A percentile compares a stretch with the other conserved stretches of the same genome.
Conservation (phyloP, 2,888 invertebrate genomes). For the Marronus borbonicus region DNA sequence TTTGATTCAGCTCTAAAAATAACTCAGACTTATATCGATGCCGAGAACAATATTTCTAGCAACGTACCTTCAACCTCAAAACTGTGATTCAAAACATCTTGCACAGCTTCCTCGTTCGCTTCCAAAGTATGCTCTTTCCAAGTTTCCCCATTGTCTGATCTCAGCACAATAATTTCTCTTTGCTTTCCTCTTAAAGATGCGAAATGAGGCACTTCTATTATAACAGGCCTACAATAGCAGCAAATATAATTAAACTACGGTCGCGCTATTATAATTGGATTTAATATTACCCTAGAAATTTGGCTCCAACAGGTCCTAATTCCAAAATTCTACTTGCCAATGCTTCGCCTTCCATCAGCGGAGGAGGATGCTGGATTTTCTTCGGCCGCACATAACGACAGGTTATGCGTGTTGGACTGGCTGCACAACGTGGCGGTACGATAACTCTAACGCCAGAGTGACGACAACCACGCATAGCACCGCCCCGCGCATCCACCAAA, state of each 20-base stretch:
- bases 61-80: conserved; percentile 84
- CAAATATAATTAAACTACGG: background rate
- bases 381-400: conserved; percentile 89
- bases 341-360: conserved; percentile 98
- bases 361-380: conserved; percentile 88
- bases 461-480: conserved; percentile 98
- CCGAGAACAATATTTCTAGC: background rate
- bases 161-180: conserved; percentile 94
- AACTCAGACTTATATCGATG: background rate
- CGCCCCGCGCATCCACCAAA: conserved; percentile 98
- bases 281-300: conserved; percentile 90
- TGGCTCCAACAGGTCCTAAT: conserved; percentile 95
- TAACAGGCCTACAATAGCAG: conserved; percentile 80
- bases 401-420: conserved; percentile 96
- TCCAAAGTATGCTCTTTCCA: conserved; percentile 97
- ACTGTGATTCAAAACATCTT: conserved; percentile 94
- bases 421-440: conserved; percentile 95
- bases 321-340: conserved; percentile 95
- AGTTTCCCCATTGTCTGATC: conserved; percentile 98
- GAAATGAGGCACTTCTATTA: conserved; percentile 98
- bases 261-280: conserved; percentile 50
- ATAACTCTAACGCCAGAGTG: conserved; percentile 98
- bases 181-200: conserved; percentile 95
- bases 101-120: conserved; percentile 88
- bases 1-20: conserved; percentile 78